phyloP scores from a whole-genome alignment of 1,140 invertebrate genomes.

The Medauroidea extradentata region DNA sequence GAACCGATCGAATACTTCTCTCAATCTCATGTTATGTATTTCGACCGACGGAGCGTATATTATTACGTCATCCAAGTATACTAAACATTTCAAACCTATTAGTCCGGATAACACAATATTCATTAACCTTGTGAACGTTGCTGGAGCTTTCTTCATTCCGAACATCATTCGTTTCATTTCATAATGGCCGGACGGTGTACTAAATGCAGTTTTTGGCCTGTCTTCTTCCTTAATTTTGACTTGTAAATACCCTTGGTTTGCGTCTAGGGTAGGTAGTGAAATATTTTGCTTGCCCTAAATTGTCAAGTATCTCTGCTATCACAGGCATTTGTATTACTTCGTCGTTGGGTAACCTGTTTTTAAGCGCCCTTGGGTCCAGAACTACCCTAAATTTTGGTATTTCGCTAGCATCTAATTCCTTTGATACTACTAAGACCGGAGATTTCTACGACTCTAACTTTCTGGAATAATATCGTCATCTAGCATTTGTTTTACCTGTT shows the following conservation, averaged over 20 bases:
- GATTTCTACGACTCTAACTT: too few species aligned
- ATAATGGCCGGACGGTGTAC: constrained; percentile 34
- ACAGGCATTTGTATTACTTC: too few species aligned
- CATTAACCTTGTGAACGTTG: constrained; percentile 34
- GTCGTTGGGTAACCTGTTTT: too few species aligned
- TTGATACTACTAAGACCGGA: too few species aligned
- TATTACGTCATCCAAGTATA: constrained; percentile 45
- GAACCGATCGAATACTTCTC: constrained; percentile 38
- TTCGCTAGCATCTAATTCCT: too few species aligned
- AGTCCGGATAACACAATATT: constrained; percentile 34
- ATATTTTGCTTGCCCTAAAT: constrained; percentile 34
- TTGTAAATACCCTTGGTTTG: constrained; percentile 48
- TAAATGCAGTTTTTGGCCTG: constrained; percentile 46
- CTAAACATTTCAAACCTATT: constrained; percentile 30
- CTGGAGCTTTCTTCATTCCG: constrained; percentile 30
- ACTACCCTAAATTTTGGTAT: too few species aligned
- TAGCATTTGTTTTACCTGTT: too few species aligned
- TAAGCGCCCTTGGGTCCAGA: too few species aligned
- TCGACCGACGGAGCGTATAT: constrained; percentile 35
- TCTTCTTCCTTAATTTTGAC: constrained; percentile 38
- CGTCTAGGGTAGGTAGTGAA: constrained; percentile 46
- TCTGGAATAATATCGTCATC: too few species aligned
- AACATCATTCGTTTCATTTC: constrained; percentile 37
- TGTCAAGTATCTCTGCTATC: constrained; percentile 34
- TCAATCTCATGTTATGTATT: constrained; percentile 30